These are phyloP conservation scores for Poliocrania exsul DNA, from an alignment of 2,797 vertebrate species.

Conservation along the genomic window DNA sequence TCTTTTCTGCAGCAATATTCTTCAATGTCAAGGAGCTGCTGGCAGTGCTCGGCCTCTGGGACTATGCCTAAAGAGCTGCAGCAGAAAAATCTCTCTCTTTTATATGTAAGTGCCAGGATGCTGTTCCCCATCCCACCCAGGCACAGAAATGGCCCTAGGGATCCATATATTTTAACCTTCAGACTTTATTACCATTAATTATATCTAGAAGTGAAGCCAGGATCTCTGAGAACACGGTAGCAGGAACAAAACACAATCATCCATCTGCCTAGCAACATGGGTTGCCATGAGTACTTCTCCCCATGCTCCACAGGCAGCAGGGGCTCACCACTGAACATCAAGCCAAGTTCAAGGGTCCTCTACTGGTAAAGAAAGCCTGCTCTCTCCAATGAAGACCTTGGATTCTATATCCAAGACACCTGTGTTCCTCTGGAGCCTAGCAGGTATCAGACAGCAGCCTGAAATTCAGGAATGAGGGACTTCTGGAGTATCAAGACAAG, in stretches of 20 bases:
- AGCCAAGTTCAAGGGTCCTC: background rate
- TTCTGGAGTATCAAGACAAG: background rate
- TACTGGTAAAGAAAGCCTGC: background rate
- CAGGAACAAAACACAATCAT: slow-evolving; percentile 59
- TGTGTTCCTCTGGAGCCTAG: background rate
- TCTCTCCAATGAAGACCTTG: background rate
- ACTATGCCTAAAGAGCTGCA: background rate
- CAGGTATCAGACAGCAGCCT: background rate
- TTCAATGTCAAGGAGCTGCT: slow-evolving; percentile 35
- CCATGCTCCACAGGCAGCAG: background rate
- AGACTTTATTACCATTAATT: slow-evolving; percentile 63
- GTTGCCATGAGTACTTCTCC: slow-evolving; percentile 57
- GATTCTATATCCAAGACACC: background rate
- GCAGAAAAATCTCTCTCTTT: background rate
- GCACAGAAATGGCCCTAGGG: slow-evolving; percentile 36
- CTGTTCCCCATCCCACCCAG: background rate
- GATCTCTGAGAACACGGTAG: slow-evolving; percentile 25
- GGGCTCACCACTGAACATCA: background rate
- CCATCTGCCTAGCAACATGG: slow-evolving; percentile 69
- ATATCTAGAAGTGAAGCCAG: slow-evolving; percentile 55
- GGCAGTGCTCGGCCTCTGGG: background rate
- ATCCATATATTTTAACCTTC: slow-evolving; percentile 53
- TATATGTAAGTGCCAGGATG: background rate
- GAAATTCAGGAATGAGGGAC: background rate
- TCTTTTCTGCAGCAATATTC: slow-evolving; percentile 20